Evolutionary conservation across 1,140 invertebrate genomes (phyloP).

Genomic region (Heterodera schachtii): DNA sequence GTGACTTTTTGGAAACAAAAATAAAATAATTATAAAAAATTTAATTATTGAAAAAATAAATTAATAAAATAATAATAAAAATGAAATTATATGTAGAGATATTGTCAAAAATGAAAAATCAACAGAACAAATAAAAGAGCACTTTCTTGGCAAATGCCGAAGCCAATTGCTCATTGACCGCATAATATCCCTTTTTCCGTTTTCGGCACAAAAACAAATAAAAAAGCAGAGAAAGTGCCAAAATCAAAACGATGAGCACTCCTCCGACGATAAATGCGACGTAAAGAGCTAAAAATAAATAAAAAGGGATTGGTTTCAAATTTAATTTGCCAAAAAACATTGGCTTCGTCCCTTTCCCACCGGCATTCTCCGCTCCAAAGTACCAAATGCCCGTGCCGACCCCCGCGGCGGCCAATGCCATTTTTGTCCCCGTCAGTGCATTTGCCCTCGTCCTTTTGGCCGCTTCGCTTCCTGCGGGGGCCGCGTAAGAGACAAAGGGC

Average conservation of each 20-base stretch:
- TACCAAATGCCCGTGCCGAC: slow-evolving; percentile 22
- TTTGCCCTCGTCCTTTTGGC: background rate
- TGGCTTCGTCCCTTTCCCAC: background rate
- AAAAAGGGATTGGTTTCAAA: background rate
- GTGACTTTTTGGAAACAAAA: background rate
- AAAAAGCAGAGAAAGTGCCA: slow-evolving; percentile 1
- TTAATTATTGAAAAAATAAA: slow-evolving; percentile 1
- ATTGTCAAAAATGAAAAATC: background rate
- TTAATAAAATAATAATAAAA: background rate
- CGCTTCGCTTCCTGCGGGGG: background rate
- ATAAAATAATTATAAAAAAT: slow-evolving; percentile 8
- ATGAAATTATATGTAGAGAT: background rate
- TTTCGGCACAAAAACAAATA: slow-evolving; percentile 11
- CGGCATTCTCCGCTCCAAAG: slow-evolving; percentile 20
- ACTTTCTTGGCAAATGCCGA: slow-evolving; percentile 25
- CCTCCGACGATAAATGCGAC: slow-evolving; percentile 4
- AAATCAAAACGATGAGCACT: background rate
- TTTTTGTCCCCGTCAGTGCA: slow-evolving; percentile 5
- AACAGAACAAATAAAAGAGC: slow-evolving; percentile 26
- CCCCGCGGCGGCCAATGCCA: slow-evolving; percentile 17
- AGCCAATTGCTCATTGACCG: slow-evolving; percentile 23
- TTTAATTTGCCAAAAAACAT: background rate
- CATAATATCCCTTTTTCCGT: slow-evolving; percentile 27
- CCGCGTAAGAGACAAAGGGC: background rate
- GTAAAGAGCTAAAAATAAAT: background rate